Evolutionary conservation across 2,888 invertebrate genomes (phyloP).

Genomic region (Clanis bilineata): DNA sequence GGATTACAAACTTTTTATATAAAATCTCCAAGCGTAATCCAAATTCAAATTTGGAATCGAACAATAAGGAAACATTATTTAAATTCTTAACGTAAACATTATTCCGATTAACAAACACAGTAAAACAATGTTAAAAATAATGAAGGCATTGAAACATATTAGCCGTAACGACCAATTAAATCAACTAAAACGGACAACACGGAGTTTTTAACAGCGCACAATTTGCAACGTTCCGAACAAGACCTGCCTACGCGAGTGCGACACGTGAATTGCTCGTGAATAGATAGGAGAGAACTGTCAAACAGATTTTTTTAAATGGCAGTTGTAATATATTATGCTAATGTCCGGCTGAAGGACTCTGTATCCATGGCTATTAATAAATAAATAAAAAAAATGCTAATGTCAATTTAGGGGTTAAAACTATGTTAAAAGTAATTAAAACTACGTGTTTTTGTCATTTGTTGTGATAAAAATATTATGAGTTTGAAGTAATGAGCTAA

Average conservation of each 20-base stretch:
- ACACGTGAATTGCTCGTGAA: neutral
- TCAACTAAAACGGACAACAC: constrained; percentile 11
- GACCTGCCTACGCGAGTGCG: neutral
- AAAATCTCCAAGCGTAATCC: neutral
- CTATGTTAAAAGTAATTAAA: too few species aligned
- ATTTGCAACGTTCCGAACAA: neutral
- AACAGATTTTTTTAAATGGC: too few species aligned
- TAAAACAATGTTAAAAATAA: constrained; percentile 9
- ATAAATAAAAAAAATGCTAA: too few species aligned
- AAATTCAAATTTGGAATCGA: neutral
- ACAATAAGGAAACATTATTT: constrained; percentile 1
- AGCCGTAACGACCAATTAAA: constrained; percentile 13
- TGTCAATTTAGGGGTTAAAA: too few species aligned
- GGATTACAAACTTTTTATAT: neutral
- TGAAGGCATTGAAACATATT: constrained; percentile 10
- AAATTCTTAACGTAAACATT: neutral
- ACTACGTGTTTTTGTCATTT: too few species aligned
- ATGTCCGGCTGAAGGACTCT: too few species aligned
- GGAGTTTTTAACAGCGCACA: neutral
- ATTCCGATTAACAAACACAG: neutral
- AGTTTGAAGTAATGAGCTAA: too few species aligned
- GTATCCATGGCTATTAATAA: too few species aligned
- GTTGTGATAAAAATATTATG: too few species aligned
- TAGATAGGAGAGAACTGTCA: neutral
- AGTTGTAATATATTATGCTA: too few species aligned